Base-by-base conservation (phyloP, 2,797 vertebrate genomes). In the Arrhamphus sclerolepis region DNA sequence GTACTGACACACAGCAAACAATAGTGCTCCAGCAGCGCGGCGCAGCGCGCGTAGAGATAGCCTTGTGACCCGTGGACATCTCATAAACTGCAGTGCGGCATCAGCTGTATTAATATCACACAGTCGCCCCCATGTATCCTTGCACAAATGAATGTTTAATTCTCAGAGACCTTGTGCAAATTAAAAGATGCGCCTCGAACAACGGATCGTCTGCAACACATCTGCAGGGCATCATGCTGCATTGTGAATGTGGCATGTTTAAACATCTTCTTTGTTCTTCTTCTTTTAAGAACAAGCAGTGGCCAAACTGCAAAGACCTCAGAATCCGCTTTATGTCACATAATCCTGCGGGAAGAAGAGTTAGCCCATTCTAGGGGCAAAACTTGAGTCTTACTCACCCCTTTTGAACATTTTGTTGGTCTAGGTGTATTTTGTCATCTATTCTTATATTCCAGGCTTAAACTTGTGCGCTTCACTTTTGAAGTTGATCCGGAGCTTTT, bases 61-160 rank as follows among this genome's bases (percentile, higher is more conserved):
- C 80, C 77, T 21, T 80, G 66, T 87, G 79, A 86, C 83, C 87
- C 66, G 67, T 83, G 86, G 64, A 87, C 87, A 91, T 89, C 78
- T 88, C 81, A 90, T 89, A 91, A 92, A 91, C 92, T 93, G 92
- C 93, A 94, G 81, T 94, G 93, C 93, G 92, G 91, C 92, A 93
- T 87, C 77, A 74, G 78, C 75, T 80, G 75, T 82, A 78, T 87
- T 86, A 87, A 84, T 87, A 89, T 86, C 88, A 81, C 88, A 80
- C 78, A 79, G 81, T 81, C 69, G 60, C 75, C 66, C 67, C 78
- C 69, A 47, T 64, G 87, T 84, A 82, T 87, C 74, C 77, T 75
- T 46, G 77, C 75, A 75, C 58, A 50, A 74, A 84, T 89, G 70
- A 85, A 91, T 87, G 88, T 88, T 84, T 87, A 39, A 89, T 83